Base-by-base conservation (phyloP, 2,797 vertebrate genomes). In the Sebastes matsubarae region DNA sequence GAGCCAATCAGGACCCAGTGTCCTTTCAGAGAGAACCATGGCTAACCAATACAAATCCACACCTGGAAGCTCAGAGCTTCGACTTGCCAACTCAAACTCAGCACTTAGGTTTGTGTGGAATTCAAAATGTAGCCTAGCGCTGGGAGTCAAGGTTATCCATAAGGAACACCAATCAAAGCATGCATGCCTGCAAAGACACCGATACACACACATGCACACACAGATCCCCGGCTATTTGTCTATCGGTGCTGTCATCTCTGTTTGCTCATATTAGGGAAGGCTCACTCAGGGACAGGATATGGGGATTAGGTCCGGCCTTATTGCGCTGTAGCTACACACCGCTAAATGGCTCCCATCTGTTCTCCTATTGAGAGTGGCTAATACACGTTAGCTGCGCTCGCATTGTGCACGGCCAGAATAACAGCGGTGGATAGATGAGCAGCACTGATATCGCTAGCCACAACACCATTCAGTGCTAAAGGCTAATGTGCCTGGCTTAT, bases 271-370 rank as follows among this genome's bases (percentile, higher is more conserved):
- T 95, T 94, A 95, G 91, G 72, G 87, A 93, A 88, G 88, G 93
- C 93, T 95, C 92, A 94, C 93, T 95, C 94, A 92, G 92, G 92
- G 92, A 93, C 94, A 94, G 95, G 94, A 95, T 95, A 95, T 93
- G 89, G 82, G 94, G 94, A 95, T 95, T 95, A 95, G 87, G 90
- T 91, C 83, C 75, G 86, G 93, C 85, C 93, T 94, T 95, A 94
- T 94, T 94, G 92, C 81, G 83, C 91, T 93, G 88, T 93, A 93
- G 92, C 94, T 94, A 94, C 92, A 94, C 92, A 93, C 92, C 85
- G 87, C 94, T 94, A 94, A 95, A 96, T 95, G 87, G 92, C 93
- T 96, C 93, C 94, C 95, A 95, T 96, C 93, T 95, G 94, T 94
- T 94, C 90, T 87, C 78, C 92, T 86, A 88, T 90, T 87, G 85